These are phyloP conservation scores for Lycodopsis pacificus DNA, from an alignment of 2,797 vertebrate genomes.

Conservation along the genomic window DNA sequence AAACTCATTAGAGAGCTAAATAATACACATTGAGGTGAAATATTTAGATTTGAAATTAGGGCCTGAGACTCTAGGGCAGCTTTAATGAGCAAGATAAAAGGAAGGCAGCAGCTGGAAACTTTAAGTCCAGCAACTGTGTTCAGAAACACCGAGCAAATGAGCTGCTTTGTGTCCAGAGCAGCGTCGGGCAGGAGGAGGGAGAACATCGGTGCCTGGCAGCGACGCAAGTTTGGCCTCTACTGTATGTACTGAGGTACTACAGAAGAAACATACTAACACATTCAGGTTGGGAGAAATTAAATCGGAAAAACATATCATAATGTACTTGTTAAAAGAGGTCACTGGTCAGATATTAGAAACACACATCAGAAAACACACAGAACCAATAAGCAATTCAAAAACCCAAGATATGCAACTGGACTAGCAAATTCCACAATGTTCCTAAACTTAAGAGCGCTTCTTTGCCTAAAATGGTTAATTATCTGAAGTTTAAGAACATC, in stretches of 20 bases:
- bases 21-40: constrained; percentile 65
- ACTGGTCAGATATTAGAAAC: background rate
- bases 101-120: constrained; percentile 59
- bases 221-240: constrained; percentile 82
- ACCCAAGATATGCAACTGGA: background rate
- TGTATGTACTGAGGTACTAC: constrained; percentile 73
- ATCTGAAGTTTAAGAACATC: background rate
- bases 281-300: background rate
- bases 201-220: constrained; percentile 19
- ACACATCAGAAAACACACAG: background rate
- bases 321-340: background rate
- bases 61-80: constrained; percentile 44
- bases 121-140: constrained; percentile 50
- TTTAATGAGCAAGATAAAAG: constrained; percentile 75
- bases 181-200: constrained; percentile 23
- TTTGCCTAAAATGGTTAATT: background rate
- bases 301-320: background rate
- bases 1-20: constrained; percentile 56
- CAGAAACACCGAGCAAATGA: constrained; percentile 50
- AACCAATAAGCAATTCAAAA: background rate
- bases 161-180: constrained; percentile 61
- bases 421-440: background rate
- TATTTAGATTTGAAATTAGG: constrained; percentile 66
- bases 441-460: too few relatives aligned
- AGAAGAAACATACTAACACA: constrained; percentile 1